Conservation (phyloP, 1,140 invertebrate genomes). For the Papilio dardanus region DNA sequence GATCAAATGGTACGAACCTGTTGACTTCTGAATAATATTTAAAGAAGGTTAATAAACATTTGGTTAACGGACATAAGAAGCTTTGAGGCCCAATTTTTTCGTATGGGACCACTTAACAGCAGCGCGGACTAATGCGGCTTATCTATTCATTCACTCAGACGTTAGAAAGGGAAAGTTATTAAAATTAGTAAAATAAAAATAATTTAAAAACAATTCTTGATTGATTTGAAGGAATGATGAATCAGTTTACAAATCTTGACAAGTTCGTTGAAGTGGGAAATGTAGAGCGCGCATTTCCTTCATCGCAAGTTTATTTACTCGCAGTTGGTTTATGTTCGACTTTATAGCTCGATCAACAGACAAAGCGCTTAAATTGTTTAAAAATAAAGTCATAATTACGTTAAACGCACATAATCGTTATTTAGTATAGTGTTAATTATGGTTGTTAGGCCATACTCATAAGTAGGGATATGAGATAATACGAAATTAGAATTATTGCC, state of each 20-base stretch:
- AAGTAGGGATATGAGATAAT: too few species aligned
- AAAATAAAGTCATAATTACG: conserved; percentile 16
- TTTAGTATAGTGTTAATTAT: conserved; percentile 6
- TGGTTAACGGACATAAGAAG: too few species aligned
- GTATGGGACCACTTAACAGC: too few species aligned
- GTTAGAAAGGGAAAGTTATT: too few species aligned
- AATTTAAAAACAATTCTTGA: neutral
- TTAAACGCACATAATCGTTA: neutral
- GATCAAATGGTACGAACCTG: neutral
- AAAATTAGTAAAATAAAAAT: too few species aligned
- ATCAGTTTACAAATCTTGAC: neutral
- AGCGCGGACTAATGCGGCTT: too few species aligned
- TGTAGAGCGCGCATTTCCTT: conserved; percentile 17
- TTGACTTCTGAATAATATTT: neutral
- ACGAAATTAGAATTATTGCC: too few species aligned
- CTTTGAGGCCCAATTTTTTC: too few species aligned
- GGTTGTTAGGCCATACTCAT: neutral
- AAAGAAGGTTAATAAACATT: neutral
- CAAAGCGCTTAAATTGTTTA: conserved; percentile 12
- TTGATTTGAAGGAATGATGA: neutral
- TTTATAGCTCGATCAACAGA: conserved; percentile 3
- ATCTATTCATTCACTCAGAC: too few species aligned
- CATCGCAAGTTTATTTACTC: conserved; percentile 4
- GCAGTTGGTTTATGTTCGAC: neutral
- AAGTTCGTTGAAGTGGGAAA: neutral